Evolutionary conservation across 2,113 vertebrate species (phyloP).

Genomic region (Boleophthalmus pectinirostris): DNA sequence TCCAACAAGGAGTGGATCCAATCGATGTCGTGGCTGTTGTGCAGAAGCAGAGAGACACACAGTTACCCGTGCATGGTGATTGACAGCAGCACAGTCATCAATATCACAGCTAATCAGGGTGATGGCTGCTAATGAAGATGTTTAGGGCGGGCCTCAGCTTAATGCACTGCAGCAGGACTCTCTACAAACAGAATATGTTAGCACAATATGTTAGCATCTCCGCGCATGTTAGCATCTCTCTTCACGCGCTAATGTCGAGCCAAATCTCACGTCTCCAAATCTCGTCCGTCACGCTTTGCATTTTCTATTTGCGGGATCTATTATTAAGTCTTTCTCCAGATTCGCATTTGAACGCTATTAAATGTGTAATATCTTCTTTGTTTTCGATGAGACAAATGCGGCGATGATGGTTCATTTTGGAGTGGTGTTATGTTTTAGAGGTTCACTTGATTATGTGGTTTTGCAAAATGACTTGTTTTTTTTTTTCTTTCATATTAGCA

Average conservation of each 20-base stretch:
- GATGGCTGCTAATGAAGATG: conserved; percentile 52
- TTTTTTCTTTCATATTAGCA: no score
- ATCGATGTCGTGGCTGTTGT: conserved; percentile 58
- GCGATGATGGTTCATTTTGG: conserved; percentile 28
- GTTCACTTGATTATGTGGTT: conserved; percentile 31
- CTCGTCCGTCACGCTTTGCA: conserved; percentile 38
- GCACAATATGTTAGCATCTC: conserved; percentile 7
- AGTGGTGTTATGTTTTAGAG: conserved; percentile 36
- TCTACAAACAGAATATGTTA: conserved; percentile 29
- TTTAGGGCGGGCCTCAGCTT: conserved; percentile 16
- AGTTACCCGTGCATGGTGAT: conserved; percentile 34
- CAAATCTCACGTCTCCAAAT: conserved; percentile 36
- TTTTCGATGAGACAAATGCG: conserved; percentile 24
- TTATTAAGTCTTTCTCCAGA: conserved; percentile 39
- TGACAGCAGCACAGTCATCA: conserved; percentile 52
- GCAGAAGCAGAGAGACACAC: conserved; percentile 34
- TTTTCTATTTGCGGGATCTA: conserved; percentile 51
- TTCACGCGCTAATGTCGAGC: conserved; percentile 38
- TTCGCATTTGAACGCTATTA: conserved; percentile 43
- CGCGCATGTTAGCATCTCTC: neutral
- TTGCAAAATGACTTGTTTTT: no score
- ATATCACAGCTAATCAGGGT: conserved; percentile 53
- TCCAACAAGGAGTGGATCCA: conserved; percentile 58
- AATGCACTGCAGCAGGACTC: conserved; percentile 20
- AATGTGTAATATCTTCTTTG: conserved; percentile 34